A percentile compares a stretch with the other conserved stretches of the same genome.
phyloP scores from a whole-genome alignment of 1,140 invertebrate genomes.

The Pantala flavescens region DNA sequence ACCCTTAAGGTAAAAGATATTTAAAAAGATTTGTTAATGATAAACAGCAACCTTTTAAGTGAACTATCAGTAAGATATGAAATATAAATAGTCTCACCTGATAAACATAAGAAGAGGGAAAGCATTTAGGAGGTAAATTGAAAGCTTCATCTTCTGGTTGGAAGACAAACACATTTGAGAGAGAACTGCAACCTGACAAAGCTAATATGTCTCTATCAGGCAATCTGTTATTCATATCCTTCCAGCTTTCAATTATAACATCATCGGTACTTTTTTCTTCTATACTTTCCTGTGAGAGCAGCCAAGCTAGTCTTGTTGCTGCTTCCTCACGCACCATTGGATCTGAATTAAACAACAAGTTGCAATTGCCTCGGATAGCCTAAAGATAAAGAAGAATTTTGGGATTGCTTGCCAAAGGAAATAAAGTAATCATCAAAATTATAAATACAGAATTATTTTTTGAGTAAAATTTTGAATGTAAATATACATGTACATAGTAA shows the following conservation, averaged over 20 bases:
- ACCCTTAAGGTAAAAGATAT: too few relatives aligned
- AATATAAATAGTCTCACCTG: too few relatives aligned
- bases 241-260: not conserved
- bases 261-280: not conserved
- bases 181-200: not conserved
- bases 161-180: not conserved
- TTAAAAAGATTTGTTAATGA: too few relatives aligned
- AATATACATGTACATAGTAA: too few relatives aligned
- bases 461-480: conserved; percentile 18
- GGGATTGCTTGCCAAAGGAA: not conserved
- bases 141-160: too few relatives aligned
- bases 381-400: conserved; percentile 23
- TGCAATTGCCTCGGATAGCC: conserved; percentile 39
- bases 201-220: not conserved
- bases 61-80: too few relatives aligned
- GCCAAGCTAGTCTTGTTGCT: conserved; percentile 39
- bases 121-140: too few relatives aligned
- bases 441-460: conserved; percentile 20
- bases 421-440: not conserved
- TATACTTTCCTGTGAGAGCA: conserved; percentile 26
- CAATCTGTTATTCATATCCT: not conserved
- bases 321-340: conserved; percentile 39
- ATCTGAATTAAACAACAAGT: conserved; percentile 36
- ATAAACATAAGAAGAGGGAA: too few relatives aligned
- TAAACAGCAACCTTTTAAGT: too few relatives aligned